Evolutionary conservation across 1,140 invertebrate species (phyloP).

Genomic region (Drosophila sechellia): DNA sequence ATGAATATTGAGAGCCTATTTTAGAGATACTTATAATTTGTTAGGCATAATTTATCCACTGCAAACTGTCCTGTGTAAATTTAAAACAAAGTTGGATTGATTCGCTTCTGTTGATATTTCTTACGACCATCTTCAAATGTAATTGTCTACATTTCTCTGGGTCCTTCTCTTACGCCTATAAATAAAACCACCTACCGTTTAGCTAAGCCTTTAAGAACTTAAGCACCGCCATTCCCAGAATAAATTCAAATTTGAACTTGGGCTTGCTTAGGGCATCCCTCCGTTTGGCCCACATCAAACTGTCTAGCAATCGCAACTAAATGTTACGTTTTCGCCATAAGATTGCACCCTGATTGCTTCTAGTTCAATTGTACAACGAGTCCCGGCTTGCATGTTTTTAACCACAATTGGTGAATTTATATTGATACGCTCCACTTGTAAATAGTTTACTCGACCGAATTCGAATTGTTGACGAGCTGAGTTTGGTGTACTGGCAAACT

Average conservation of each 20-base stretch:
- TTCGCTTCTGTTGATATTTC: not conserved
- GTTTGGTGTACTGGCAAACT: constrained; percentile 45
- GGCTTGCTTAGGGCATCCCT: constrained; percentile 1
- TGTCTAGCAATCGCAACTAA: constrained; percentile 42
- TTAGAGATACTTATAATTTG: constrained; percentile 1
- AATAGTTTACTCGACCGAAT: constrained; percentile 46
- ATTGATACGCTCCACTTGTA: constrained; percentile 33
- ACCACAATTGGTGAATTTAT: constrained; percentile 32
- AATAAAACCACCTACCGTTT: constrained; percentile 2
- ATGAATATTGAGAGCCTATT: constrained; percentile 6
- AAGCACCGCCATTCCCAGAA: not conserved
- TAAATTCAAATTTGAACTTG: too few species aligned
- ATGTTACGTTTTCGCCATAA: constrained; percentile 48
- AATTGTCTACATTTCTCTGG: not conserved
- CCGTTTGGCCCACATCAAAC: constrained; percentile 9
- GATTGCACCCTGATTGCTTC: constrained; percentile 46
- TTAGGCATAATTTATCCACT: not conserved
- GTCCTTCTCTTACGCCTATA: not conserved
- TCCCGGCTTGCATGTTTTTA: constrained; percentile 34
- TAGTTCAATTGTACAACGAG: constrained; percentile 51
- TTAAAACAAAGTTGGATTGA: not conserved
- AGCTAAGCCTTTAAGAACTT: not conserved
- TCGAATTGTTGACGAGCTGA: constrained; percentile 44
- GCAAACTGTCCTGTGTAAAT: not conserved
- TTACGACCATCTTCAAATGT: not conserved